phyloP scores from a whole-genome alignment of 23 tunicate genomes.

The Ascidia mentula region DNA sequence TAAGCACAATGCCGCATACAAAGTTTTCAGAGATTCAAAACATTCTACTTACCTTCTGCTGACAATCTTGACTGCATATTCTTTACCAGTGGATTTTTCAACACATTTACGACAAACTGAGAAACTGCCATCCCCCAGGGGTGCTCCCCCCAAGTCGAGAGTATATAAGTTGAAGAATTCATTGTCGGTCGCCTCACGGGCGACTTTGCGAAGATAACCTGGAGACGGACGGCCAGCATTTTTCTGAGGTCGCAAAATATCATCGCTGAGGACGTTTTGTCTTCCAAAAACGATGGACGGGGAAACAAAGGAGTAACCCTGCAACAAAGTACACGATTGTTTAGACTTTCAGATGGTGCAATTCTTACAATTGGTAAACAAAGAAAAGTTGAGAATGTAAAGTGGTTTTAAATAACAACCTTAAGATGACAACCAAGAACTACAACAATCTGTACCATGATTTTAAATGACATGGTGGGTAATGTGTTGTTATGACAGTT shows the following conservation, averaged over 20 bases:
- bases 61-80: conserved; percentile 85
- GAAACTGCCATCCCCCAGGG: conserved; percentile 94
- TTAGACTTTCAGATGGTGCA: too few species aligned
- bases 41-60: conserved; percentile 49
- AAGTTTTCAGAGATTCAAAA: too few species aligned
- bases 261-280: conserved; percentile 75
- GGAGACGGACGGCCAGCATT: conserved; percentile 54
- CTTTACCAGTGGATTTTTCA: conserved; percentile 58
- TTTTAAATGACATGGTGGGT: too few species aligned
- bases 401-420: too few species aligned
- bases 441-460: too few species aligned
- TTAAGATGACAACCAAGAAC: too few species aligned
- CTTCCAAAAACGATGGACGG: conserved; percentile 85
- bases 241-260: conserved; percentile 44
- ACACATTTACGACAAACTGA: conserved; percentile 75
- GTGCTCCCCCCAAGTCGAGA: conserved; percentile 50
- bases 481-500: not conserved
- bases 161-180: conserved; percentile 60
- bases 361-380: too few species aligned
- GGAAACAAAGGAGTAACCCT: conserved; percentile 93
- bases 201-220: conserved; percentile 7
- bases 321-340: not conserved
- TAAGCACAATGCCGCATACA: too few species aligned
- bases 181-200: conserved; percentile 18
- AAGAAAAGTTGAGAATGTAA: too few species aligned